Base-by-base conservation (phyloP, 1,140 invertebrate genomes). In the Cotesia chilonis region DNA sequence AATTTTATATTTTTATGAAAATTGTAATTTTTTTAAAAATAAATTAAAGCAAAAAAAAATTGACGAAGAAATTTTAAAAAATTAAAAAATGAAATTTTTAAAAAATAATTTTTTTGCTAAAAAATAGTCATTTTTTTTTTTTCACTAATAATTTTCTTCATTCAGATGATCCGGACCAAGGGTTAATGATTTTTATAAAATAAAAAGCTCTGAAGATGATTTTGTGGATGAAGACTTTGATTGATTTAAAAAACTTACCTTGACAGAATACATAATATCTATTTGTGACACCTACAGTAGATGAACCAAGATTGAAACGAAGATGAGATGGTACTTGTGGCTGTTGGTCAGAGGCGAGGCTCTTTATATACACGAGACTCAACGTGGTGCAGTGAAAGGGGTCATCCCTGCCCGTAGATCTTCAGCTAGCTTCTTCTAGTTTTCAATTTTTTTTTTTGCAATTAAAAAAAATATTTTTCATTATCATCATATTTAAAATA, bases 401-500 rank as follows among this genome's bases (percentile, higher is more conserved):
- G 79, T 80, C 79, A 80, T 80, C 79, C 79, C 79, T 79, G 77
- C 77, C 76, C 76, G 74, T 64, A 68, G 37, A 71, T 75, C 74
- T 74, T 71, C 75, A 67, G 71, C 66, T 63, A 64, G 54, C 68
- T 65, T 71, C 73, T 73, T 74, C 73, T 47, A 47, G 35, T 54
- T 38, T 66, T 66, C 36, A 35, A 38, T 41, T 57, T 68, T 52
- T 57, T 14, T 66, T 52, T 75, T 73, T 63, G 9, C 28, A 28
- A 28, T 28, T 28, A 28, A 28, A 3, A 28, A 28, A 28, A 28
- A 28, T 2, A 28, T 28, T 28, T 28, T 28, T 28, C 28, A 28
- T 28, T 28, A 28, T 28, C 28, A 28, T 3, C 28, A 28, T 1
- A 28, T 28, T 28, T 28, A 28, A 28, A 28, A 28, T 28, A 28